Evolutionary conservation across 1,140 invertebrate species (phyloP).

Genomic region (Bicyclus anynana): DNA sequence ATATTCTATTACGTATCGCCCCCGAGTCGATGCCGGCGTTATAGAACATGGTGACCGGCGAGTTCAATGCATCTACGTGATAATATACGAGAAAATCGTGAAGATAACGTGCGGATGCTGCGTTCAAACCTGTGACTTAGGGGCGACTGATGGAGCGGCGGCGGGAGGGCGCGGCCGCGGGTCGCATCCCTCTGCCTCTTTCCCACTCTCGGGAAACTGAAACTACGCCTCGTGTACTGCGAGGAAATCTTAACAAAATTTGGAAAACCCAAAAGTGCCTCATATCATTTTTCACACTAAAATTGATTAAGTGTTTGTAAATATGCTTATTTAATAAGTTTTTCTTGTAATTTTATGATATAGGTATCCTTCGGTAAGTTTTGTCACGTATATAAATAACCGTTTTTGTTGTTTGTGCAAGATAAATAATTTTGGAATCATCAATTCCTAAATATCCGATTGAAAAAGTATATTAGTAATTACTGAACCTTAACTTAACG

Average conservation of each 20-base stretch:
- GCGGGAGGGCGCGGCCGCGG: constrained; percentile 49
- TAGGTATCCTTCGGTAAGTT: too few relatives aligned
- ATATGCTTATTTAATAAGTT: too few relatives aligned
- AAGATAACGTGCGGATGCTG: constrained; percentile 52
- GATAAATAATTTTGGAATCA: too few relatives aligned
- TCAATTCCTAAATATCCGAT: too few relatives aligned
- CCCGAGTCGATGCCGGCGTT: not conserved
- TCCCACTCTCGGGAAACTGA: constrained; percentile 36
- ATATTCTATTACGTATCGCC: not conserved
- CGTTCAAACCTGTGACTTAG: constrained; percentile 68
- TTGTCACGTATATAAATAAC: too few relatives aligned
- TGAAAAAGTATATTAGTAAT: too few relatives aligned
- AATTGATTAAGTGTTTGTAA: too few relatives aligned
- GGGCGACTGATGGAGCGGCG: constrained; percentile 58
- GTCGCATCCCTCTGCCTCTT: constrained; percentile 33
- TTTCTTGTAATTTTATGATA: too few relatives aligned
- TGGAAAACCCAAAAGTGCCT: too few relatives aligned
- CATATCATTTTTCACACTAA: too few relatives aligned
- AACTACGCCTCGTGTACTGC: constrained; percentile 11
- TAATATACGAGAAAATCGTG: constrained; percentile 35
- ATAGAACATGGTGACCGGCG: not conserved
- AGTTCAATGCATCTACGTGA: constrained; percentile 19
- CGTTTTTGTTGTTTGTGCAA: too few relatives aligned
- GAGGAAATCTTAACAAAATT: constrained; percentile 10
- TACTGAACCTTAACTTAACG: too few relatives aligned